Percentiles rank a stretch among this genome's conserved stretches.
Conservation (phyloP, 2,888 invertebrate species). For the Strigamia transsilvanica region DNA sequence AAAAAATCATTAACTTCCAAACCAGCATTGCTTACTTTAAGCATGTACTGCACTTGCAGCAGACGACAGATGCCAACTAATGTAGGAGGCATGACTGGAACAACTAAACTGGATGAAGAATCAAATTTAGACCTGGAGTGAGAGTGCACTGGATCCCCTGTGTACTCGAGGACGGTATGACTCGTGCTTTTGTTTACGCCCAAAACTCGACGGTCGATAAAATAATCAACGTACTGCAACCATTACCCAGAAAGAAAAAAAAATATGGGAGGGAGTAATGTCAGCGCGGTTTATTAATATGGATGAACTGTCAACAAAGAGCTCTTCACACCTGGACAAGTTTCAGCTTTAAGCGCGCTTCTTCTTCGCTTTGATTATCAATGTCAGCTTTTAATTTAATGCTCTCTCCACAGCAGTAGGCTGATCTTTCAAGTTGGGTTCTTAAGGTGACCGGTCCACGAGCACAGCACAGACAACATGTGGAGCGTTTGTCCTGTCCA, state of each 20-base stretch:
- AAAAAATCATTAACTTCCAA: neutral
- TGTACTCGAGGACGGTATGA: constrained; percentile 76
- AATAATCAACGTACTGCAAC: constrained; percentile 75
- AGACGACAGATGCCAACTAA: constrained; percentile 76
- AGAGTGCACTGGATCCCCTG: constrained; percentile 72
- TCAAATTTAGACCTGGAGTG: constrained; percentile 74
- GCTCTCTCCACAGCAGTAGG: constrained; percentile 78
- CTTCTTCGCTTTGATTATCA: constrained; percentile 74
- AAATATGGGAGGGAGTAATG: neutral
- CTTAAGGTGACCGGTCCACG: constrained; percentile 74
- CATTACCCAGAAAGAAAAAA: constrained; percentile 49
- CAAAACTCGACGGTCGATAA: constrained; percentile 77
- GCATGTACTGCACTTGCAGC: constrained; percentile 76
- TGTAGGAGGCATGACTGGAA: constrained; percentile 80
- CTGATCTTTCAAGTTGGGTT: constrained; percentile 75
- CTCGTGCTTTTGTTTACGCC: constrained; percentile 75
- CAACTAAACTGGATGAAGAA: constrained; percentile 72
- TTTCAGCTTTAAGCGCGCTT: constrained; percentile 69
- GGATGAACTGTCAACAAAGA: neutral
- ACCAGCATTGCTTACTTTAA: constrained; percentile 69
- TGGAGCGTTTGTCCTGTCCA: constrained; percentile 72
- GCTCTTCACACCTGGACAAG: constrained; percentile 67
- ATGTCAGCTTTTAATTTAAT: constrained; percentile 75
- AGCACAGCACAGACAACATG: constrained; percentile 78
- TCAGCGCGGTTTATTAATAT: neutral